Conservation (phyloP, 1,140 invertebrate species). For the Reticulitermes speratus region DNA sequence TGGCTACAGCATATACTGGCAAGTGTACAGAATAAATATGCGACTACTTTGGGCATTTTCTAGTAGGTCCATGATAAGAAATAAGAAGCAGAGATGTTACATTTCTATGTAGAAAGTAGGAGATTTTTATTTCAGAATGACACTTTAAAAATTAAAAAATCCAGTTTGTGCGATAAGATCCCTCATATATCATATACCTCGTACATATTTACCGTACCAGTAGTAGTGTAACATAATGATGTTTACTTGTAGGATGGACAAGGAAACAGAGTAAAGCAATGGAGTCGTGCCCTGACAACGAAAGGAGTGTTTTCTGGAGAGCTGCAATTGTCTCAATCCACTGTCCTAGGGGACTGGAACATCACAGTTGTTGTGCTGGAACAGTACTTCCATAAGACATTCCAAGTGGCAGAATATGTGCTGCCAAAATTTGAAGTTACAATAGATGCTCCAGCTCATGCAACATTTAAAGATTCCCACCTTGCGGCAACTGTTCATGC, state of each 20-base stretch:
- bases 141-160: too few relatives aligned
- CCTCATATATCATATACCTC: too few relatives aligned
- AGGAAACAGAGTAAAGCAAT: slow-evolving; percentile 79
- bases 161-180: too few relatives aligned
- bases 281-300: slow-evolving; percentile 64
- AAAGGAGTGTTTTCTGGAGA: slow-evolving; percentile 78
- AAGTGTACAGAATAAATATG: too few relatives aligned
- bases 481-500: slow-evolving; percentile 77
- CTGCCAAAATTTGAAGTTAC: slow-evolving; percentile 89
- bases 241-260: slow-evolving; percentile 65
- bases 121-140: too few relatives aligned
- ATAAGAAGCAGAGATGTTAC: too few relatives aligned
- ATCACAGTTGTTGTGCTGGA: slow-evolving; percentile 65
- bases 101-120: too few relatives aligned
- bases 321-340: slow-evolving; percentile 75
- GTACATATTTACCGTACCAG: too few relatives aligned
- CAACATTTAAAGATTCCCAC: slow-evolving; percentile 74
- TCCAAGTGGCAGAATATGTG: slow-evolving; percentile 89
- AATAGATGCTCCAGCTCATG: slow-evolving; percentile 75
- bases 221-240: background rate
- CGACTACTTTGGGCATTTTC: too few relatives aligned
- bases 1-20: too few relatives aligned
- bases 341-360: slow-evolving; percentile 90
- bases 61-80: too few relatives aligned
- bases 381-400: slow-evolving; percentile 66